These are phyloP conservation scores for Crocallis elinguaria DNA, from an alignment of 2,888 invertebrate species.

Conservation along the genomic window DNA sequence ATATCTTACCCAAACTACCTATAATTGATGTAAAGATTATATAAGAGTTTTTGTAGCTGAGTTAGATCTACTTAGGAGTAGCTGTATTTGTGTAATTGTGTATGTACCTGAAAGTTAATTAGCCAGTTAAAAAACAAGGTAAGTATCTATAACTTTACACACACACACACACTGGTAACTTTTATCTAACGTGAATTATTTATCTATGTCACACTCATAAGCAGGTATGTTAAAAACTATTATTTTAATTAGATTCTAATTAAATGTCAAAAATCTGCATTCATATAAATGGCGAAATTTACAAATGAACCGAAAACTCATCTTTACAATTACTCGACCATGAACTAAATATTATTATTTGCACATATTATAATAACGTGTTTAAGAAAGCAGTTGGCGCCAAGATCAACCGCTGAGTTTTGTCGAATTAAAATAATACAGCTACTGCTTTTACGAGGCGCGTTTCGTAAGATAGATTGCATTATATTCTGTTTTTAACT, in stretches of 20 bases:
- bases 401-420: conserved; percentile 18
- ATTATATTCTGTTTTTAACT: not conserved
- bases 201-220: too few species aligned
- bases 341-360: conserved; percentile 15
- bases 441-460: not conserved
- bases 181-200: too few species aligned
- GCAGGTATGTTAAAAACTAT: too few species aligned
- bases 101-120: too few species aligned
- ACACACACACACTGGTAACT: too few species aligned
- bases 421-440: conserved; percentile 1
- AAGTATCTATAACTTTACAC: too few species aligned
- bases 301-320: not conserved
- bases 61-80: too few species aligned
- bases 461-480: conserved; percentile 1
- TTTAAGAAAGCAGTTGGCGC: conserved; percentile 21
- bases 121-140: too few species aligned
- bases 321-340: conserved; percentile 2
- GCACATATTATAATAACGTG: conserved; percentile 9
- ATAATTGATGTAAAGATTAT: too few species aligned
- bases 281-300: not conserved
- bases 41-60: too few species aligned
- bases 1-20: too few species aligned
- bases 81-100: too few species aligned
- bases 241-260: not conserved
- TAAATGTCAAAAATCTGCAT: not conserved